A percentile compares a stretch with the other conserved stretches of the same genome.
phyloP scores from a whole-genome alignment of 2,797 vertebrate genomes.

The Anisognathus igniventris region DNA sequence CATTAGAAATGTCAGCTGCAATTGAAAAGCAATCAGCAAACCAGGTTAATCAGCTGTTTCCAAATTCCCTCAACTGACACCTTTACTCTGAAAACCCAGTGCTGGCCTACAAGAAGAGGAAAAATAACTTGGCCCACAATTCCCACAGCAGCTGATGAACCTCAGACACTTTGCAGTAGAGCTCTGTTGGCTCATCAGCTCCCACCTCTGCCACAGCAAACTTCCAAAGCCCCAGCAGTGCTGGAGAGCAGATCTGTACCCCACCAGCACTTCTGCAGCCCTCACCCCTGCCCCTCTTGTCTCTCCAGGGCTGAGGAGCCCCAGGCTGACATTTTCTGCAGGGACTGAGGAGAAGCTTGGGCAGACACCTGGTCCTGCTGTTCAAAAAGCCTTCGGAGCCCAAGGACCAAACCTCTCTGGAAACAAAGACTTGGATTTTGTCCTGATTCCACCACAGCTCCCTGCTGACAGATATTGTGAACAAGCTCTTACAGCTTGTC shows the following conservation, averaged over 20 bases:
- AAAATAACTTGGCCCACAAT: background rate
- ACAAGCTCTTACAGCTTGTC: conserved; percentile 8
- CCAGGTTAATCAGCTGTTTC: background rate
- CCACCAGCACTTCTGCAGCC: background rate
- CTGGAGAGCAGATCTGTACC: background rate
- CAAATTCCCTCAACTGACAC: background rate
- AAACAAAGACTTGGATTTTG: background rate
- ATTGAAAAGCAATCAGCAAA: background rate
- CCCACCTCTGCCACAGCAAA: background rate
- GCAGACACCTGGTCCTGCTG: background rate
- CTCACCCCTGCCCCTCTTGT: background rate
- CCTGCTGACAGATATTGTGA: conserved; percentile 20
- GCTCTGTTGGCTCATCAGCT: background rate
- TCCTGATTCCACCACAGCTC: conserved; percentile 5
- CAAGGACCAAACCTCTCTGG: background rate
- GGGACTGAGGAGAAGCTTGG: background rate
- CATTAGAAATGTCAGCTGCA: background rate
- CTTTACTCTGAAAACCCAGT: background rate
- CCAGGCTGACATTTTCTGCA: background rate
- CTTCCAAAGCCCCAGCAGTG: background rate
- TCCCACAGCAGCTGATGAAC: background rate
- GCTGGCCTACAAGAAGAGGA: background rate
- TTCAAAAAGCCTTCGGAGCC: background rate
- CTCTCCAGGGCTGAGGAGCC: background rate
- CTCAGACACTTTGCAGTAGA: background rate